Base-by-base conservation (phyloP, 1,140 invertebrate species). In the Calosoma granatense region DNA sequence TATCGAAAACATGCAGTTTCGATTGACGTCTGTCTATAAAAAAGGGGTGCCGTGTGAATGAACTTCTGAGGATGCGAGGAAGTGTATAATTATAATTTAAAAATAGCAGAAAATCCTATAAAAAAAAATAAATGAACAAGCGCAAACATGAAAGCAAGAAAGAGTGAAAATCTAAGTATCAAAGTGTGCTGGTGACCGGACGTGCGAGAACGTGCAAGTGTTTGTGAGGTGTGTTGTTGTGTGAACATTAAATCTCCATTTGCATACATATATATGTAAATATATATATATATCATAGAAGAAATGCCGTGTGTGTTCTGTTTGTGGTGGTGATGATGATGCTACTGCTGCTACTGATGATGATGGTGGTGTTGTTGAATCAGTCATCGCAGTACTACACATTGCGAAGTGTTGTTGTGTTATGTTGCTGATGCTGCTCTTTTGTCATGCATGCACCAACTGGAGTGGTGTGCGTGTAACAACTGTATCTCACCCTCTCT, bases 191-290 rank as follows among this genome's bases (percentile, higher is more conserved):
- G 26, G 26, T 30, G 41, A 47, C 53, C 56, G 56, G 41, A 54
- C 43, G 56, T 39, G 56, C 51, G 53, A 53, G 56, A 54, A 54
- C 54, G 53, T 22, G n/a, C 36, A 51, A 53, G 57, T 55, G 22
- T 51, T 39, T 51, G 22, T 57, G 30, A 58, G 56, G 39, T 51
- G 14, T 51, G 47, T 11, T 51, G 17, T 53, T 19, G 12, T 12
- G n/a, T 36, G 26, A 36, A 36, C 26, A 9, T 36, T 36, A 36
- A 36, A n/a, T n/a, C n/a, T n/a, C n/a, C n/a, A n/a, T n/a, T n/a
- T n/a, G n/a, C n/a, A n/a, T n/a, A n/a, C n/a, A n/a, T n/a, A n/a
- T n/a, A n/a, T n/a, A n/a, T n/a, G n/a, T n/a, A n/a, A n/a, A n/a
- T n/a, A n/a, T n/a, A n/a, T n/a, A n/a, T n/a, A n/a, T n/a, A n/a